Evolutionary conservation across 2,888 invertebrate genomes (phyloP), one percentile per base, ranked within the genome.

Genomic region (Psylliodes chrysocephalus): DNA sequence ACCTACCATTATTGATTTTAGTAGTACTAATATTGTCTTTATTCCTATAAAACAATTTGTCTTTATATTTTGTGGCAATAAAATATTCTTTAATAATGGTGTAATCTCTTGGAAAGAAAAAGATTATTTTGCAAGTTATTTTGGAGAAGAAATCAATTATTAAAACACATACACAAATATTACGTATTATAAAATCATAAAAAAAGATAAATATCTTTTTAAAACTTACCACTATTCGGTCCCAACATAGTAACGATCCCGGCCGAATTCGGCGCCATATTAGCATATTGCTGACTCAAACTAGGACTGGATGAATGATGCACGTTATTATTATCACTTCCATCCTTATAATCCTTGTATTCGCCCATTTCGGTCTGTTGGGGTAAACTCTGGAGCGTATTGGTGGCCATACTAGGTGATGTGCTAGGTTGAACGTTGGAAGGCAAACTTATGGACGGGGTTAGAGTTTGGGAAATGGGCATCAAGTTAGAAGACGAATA

Each of bases 341-440:
- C 71, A 42, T 77, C 78, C 56, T 78, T 78, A 14, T 72, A 63
- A 8, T 60, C 55, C 63, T 71, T 73, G 15, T 72, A 63, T 6
- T 60, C 56, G 3, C 18, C 8, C 68, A 55, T 66, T 10, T 55
- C 67, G 54, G 44, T 66, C 53, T 46, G 63, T 28, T 38, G 71
- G n/a, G 55, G 67, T 19, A 64, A 65, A 3, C 87, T 88, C 47
- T 88, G 77, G 10, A 65, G 56, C 35, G 65, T 65, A 38, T 60
- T 68, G 40, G 68, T 87, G 83, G 63, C 87, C 85, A 79, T 86
- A 84, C 54, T 60, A 2, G 77, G 88, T 74, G 73, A 88, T 83
- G 79, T 88, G 78, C 72, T 75, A 0, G 82, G 74, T 7, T 81
- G 77, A 4, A 81, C 70, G 12, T 57, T 57, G 3, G 49, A 28